Conservation (phyloP, 2,888 invertebrate species). For the Exocentrus adspersus region DNA sequence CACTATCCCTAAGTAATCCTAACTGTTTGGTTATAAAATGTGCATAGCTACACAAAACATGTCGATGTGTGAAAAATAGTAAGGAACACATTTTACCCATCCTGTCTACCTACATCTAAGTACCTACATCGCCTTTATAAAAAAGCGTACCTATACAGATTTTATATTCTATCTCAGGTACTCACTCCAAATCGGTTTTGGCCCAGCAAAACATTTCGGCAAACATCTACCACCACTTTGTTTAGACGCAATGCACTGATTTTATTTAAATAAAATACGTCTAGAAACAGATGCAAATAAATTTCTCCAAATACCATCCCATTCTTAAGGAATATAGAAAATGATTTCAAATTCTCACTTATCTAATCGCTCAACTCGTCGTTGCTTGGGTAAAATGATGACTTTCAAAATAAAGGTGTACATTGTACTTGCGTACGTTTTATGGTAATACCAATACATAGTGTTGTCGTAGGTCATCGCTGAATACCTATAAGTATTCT, state of each 20-base stretch:
- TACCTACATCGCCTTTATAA: too few species aligned
- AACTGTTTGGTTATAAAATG: too few species aligned
- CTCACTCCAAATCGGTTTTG: neutral
- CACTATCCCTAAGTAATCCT: too few species aligned
- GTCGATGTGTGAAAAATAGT: too few species aligned
- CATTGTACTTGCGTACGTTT: neutral
- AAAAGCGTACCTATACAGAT: too few species aligned
- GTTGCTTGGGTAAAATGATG: constrained; percentile 9
- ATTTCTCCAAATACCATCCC: neutral
- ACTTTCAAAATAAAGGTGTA: constrained; percentile 12
- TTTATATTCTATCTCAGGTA: neutral
- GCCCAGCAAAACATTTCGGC: neutral
- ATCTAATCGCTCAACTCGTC: constrained; percentile 13
- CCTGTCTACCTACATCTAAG: too few species aligned
- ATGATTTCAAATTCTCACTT: neutral
- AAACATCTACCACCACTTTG: neutral
- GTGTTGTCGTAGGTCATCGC: neutral
- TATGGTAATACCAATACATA: constrained; percentile 8
- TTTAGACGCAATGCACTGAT: neutral
- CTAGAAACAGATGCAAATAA: neutral
- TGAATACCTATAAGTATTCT: neutral
- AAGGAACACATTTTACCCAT: too few species aligned
- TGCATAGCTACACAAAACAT: too few species aligned
- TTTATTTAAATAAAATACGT: neutral
- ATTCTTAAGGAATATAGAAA: neutral